These are phyloP conservation scores for Parapristionchus giblindavisi DNA, from an alignment of 2,888 invertebrate genomes.

Conservation along the genomic window DNA sequence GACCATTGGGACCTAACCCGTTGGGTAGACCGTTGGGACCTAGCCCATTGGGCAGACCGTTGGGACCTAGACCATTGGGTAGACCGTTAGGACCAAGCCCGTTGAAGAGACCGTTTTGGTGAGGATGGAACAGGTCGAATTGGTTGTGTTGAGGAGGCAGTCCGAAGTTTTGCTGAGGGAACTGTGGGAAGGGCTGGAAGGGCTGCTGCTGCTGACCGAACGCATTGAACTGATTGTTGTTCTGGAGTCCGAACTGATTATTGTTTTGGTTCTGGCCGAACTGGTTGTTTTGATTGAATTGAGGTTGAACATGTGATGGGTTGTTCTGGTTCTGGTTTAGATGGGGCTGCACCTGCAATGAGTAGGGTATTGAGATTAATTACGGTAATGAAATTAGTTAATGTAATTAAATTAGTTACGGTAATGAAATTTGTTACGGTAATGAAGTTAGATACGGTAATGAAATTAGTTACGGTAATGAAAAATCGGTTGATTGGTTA, in stretches of 20 bases:
- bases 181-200: constrained; percentile 36
- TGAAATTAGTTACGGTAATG: too few relatives aligned
- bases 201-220: constrained; percentile 43
- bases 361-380: too few relatives aligned
- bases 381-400: too few relatives aligned
- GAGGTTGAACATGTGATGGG: constrained; percentile 20
- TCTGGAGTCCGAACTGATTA: constrained; percentile 36
- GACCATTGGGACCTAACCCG: too few relatives aligned
- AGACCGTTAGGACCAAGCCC: too few relatives aligned
- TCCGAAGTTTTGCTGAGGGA: constrained; percentile 23
- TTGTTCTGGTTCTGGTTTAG: constrained; percentile 39
- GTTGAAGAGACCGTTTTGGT: not conserved
- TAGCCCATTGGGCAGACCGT: too few relatives aligned
- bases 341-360: constrained; percentile 22
- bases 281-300: constrained; percentile 36
- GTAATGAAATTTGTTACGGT: too few relatives aligned
- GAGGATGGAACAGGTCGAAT: constrained; percentile 30
- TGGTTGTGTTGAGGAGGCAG: constrained; percentile 21
- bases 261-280: constrained; percentile 38
- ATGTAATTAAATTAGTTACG: too few relatives aligned
- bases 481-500: too few relatives aligned
- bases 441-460: too few relatives aligned
- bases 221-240: constrained; percentile 39
- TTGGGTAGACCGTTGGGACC: too few relatives aligned
- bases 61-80: too few relatives aligned